Conservation (phyloP, 2,113 vertebrate species). For the Acinonyx jubatus region DNA sequence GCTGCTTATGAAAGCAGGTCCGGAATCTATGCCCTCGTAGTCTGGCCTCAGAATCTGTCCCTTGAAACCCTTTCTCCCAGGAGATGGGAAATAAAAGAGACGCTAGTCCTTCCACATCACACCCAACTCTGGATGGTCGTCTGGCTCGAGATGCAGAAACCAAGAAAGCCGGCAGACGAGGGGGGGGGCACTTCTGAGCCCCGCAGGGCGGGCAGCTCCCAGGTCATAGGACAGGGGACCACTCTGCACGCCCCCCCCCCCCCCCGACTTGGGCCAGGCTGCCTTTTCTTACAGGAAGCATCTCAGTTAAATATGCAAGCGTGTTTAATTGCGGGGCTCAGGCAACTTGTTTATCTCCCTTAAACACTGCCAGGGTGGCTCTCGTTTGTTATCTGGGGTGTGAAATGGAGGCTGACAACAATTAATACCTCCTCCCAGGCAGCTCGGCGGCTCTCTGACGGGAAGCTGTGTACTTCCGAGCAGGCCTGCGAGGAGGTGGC, state of each 20-base stretch:
- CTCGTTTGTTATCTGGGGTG: conserved; percentile 89
- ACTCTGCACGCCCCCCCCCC: neutral
- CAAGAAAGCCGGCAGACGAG: accelerated
- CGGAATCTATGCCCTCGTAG: accelerated
- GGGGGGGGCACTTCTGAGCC: neutral
- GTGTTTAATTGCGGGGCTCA: conserved; percentile 80
- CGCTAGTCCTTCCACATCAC: neutral
- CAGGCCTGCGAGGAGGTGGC: conserved; percentile 76
- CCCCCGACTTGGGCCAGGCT: conserved; percentile 27
- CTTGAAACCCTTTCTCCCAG: neutral
- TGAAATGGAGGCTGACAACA: conserved; percentile 90
- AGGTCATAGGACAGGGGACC: neutral
- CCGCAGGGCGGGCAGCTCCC: accelerated
- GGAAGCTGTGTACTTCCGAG: conserved; percentile 82
- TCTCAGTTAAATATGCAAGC: conserved; percentile 77
- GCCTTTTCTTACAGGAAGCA: conserved; percentile 49
- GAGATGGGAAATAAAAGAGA: neutral
- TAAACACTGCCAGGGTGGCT: conserved; percentile 85
- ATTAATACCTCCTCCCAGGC: conserved; percentile 85
- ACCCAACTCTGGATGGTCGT: accelerated
- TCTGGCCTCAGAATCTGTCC: neutral
- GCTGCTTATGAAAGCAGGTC: accelerated
- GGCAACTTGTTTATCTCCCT: conserved; percentile 84
- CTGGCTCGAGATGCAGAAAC: accelerated
- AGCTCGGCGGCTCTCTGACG: conserved; percentile 78